Conservation (phyloP, 2,888 invertebrate species). For the Apoderus coryli region DNA sequence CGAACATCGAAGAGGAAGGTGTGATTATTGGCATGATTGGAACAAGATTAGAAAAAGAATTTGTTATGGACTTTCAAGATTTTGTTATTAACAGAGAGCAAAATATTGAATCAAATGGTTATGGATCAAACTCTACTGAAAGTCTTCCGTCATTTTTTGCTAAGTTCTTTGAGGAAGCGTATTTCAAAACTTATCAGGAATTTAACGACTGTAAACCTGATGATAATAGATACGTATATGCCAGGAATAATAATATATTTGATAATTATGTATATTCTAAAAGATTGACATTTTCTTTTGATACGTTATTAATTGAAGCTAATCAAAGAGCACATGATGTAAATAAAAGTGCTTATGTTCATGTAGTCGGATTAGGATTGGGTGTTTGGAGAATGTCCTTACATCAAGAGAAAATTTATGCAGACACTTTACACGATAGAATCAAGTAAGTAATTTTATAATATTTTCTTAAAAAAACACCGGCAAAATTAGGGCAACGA, state of each 20-base stretch:
- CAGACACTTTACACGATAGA: slow-evolving; percentile 48
- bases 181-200: background rate
- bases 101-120: slow-evolving; percentile 2
- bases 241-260: slow-evolving; percentile 19
- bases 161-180: background rate
- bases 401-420: slow-evolving; percentile 47
- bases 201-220: background rate
- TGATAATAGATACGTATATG: background rate
- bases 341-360: slow-evolving; percentile 42
- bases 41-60: slow-evolving; percentile 36
- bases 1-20: slow-evolving; percentile 32
- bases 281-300: slow-evolving; percentile 40
- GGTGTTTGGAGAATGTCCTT: slow-evolving; percentile 50
- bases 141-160: background rate
- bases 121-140: background rate
- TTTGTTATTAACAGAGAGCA: slow-evolving; percentile 36
- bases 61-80: slow-evolving; percentile 48
- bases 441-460: slow-evolving; percentile 29
- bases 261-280: slow-evolving; percentile 32
- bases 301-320: slow-evolving; percentile 46
- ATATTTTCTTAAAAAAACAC: too few species aligned
- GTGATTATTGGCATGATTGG: slow-evolving; percentile 39
- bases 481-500: too few species aligned
- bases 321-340: slow-evolving; percentile 38
- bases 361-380: slow-evolving; percentile 50